These are phyloP conservation scores for Rhyacophila evoluta DNA, from an alignment of 2,888 invertebrate species.

Conservation along the genomic window DNA sequence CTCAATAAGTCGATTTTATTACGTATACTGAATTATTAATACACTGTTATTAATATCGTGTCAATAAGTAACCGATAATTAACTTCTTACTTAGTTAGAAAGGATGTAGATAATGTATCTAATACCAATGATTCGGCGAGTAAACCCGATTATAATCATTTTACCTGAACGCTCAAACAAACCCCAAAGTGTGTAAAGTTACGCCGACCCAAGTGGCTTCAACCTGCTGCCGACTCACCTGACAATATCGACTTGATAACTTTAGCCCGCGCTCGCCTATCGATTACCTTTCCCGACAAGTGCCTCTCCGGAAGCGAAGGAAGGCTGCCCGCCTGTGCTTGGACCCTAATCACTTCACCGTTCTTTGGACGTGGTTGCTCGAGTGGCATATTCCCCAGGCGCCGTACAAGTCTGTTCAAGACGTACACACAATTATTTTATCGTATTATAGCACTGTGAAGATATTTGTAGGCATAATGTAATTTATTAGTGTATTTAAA, in stretches of 20 bases:
- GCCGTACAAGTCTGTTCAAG: background rate
- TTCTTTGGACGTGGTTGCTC: background rate
- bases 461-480: too few relatives aligned
- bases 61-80: too few relatives aligned
- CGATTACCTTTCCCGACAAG: conserved; percentile 2
- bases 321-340: background rate
- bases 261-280: background rate
- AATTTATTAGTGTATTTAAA: too few relatives aligned
- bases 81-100: too few relatives aligned
- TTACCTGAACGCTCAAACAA: too few relatives aligned
- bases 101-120: too few relatives aligned
- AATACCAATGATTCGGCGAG: too few relatives aligned
- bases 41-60: too few relatives aligned
- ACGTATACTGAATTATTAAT: too few relatives aligned
- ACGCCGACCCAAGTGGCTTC: background rate
- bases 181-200: background rate
- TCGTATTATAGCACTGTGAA: too few relatives aligned
- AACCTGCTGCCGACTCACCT: background rate
- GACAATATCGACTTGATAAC: conserved; percentile 19
- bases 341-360: conserved; percentile 8
- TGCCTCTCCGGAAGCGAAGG: background rate
- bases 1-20: too few relatives aligned
- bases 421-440: background rate
- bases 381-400: background rate
- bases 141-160: too few relatives aligned